phyloP scores from a whole-genome alignment of 1,140 invertebrate species.

The Aporrectodea caliginosa region DNA sequence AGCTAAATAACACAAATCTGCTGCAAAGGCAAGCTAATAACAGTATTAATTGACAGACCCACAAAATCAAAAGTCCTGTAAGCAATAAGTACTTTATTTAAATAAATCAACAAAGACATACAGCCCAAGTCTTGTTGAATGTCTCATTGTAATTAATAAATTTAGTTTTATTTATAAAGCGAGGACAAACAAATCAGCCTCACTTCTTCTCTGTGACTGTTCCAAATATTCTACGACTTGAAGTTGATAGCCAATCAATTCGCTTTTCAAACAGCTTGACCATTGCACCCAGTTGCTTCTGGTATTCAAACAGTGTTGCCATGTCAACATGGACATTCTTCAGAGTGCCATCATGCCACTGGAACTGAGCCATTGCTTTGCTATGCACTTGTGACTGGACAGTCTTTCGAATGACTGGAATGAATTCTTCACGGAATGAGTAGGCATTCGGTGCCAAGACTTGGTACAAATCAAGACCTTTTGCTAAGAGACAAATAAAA shows the following conservation, averaged over 20 bases:
- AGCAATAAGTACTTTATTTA: too few relatives aligned
- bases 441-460: slow-evolving; percentile 55
- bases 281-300: slow-evolving; percentile 52
- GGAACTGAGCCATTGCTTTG: slow-evolving; percentile 56
- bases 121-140: too few relatives aligned
- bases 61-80: too few relatives aligned
- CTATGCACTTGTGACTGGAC: slow-evolving; percentile 57
- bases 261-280: slow-evolving; percentile 53
- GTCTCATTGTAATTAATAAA: too few relatives aligned
- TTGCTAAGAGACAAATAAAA: slow-evolving; percentile 41
- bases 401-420: slow-evolving; percentile 54
- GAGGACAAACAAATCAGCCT: too few relatives aligned
- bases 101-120: too few relatives aligned
- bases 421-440: slow-evolving; percentile 54
- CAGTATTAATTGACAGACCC: too few relatives aligned
- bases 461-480: slow-evolving; percentile 53
- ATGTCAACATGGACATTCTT: slow-evolving; percentile 57
- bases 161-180: too few relatives aligned
- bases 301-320: slow-evolving; percentile 55
- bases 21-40: too few relatives aligned
- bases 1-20: too few relatives aligned
- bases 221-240: slow-evolving; percentile 54
- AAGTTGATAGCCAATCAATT: slow-evolving; percentile 53
- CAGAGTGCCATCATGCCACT: slow-evolving; percentile 55
- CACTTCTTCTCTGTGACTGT: slow-evolving; percentile 54